A percentile compares a stretch with the other conserved stretches of the same genome.
Evolutionary conservation across 2,797 vertebrate genomes (phyloP).

Genomic region (Siniperca obscura): DNA sequence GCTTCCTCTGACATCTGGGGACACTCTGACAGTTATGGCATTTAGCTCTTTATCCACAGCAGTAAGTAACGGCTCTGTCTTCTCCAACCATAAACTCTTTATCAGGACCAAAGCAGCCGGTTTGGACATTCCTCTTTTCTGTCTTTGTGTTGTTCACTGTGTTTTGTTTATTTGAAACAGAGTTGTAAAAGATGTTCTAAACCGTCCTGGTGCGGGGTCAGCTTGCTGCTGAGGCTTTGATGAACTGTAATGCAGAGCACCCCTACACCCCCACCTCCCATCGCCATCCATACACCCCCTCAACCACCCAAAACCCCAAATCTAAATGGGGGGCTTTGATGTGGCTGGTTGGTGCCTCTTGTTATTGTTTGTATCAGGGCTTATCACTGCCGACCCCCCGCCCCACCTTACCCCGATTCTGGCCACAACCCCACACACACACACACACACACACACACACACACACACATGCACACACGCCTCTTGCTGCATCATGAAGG

Average conservation of each 20-base stretch:
- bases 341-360: constrained; percentile 82
- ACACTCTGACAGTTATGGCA: constrained; percentile 52
- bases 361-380: constrained; percentile 86
- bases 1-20: constrained; percentile 48
- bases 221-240: constrained; percentile 68
- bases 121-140: constrained; percentile 52
- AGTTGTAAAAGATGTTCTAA: constrained; percentile 67
- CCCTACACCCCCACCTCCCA: neutral
- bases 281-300: neutral
- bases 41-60: constrained; percentile 46
- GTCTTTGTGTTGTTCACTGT: constrained; percentile 23
- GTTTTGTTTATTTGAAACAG: constrained; percentile 65
- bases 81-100: constrained; percentile 67
- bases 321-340: constrained; percentile 88
- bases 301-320: constrained; percentile 55
- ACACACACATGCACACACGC: neutral
- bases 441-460: neutral
- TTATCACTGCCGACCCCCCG: constrained; percentile 82
- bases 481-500: neutral
- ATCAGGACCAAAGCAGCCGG: constrained; percentile 49
- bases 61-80: constrained; percentile 28
- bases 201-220: constrained; percentile 54
- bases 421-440: constrained; percentile 12
- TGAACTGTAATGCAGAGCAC: constrained; percentile 53
- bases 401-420: neutral